Conservation (phyloP, 1,140 invertebrate species). For the Cherax destructor region DNA sequence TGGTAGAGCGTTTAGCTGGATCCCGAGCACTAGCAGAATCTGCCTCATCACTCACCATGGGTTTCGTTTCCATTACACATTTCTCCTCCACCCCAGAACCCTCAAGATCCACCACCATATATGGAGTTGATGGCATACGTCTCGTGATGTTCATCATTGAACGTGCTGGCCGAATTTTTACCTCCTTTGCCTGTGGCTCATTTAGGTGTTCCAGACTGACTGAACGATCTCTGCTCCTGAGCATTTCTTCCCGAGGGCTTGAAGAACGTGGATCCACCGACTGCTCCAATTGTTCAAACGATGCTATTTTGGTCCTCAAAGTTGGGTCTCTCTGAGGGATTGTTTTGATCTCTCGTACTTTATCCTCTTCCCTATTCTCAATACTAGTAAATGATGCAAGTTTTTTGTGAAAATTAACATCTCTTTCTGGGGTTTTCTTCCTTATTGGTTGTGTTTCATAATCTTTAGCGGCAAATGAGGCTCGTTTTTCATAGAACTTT, state of each 20-base stretch:
- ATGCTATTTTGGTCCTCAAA: constrained; percentile 72
- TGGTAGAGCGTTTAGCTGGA: constrained; percentile 64
- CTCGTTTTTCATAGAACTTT: constrained; percentile 69
- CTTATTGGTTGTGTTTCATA: constrained; percentile 30
- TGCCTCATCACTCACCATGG: constrained; percentile 59
- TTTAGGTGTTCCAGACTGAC: constrained; percentile 69
- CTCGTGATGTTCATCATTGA: constrained; percentile 56
- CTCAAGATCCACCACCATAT: constrained; percentile 65
- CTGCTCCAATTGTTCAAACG: constrained; percentile 71
- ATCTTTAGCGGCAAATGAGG: constrained; percentile 59
- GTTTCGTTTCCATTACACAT: constrained; percentile 33
- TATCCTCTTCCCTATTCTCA: constrained; percentile 58
- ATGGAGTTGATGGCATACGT: constrained; percentile 44
- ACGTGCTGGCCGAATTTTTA: constrained; percentile 44
- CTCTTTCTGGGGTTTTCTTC: constrained; percentile 70
- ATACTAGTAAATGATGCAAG: constrained; percentile 66
- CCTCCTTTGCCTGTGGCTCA: constrained; percentile 26
- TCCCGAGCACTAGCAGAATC: constrained; percentile 26
- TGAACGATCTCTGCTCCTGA: constrained; percentile 58
- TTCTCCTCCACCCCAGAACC: constrained; percentile 40
- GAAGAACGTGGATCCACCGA: constrained; percentile 31
- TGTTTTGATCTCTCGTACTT: constrained; percentile 4
- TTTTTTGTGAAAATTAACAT: constrained; percentile 70
- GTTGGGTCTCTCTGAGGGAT: constrained; percentile 44
- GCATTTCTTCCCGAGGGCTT: constrained; percentile 15